These are phyloP conservation scores for Nemapogon koenigi DNA, from an alignment of 2,888 invertebrate species.

Conservation along the genomic window DNA sequence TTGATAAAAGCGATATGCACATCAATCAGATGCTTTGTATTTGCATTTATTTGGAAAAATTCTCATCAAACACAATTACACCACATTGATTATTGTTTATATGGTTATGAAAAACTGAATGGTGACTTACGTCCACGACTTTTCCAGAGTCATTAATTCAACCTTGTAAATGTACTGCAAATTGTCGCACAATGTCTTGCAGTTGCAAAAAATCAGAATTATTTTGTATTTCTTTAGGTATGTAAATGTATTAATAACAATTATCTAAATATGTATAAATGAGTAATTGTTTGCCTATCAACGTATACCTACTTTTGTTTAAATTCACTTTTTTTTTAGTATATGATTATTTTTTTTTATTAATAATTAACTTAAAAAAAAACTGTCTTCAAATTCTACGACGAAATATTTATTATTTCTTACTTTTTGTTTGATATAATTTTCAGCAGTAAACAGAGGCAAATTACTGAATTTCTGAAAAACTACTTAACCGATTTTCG, in stretches of 20 bases:
- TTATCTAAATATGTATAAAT: background rate
- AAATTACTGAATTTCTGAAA: too few relatives aligned
- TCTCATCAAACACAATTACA: too few relatives aligned
- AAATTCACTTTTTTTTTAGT: background rate
- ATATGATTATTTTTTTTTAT: background rate
- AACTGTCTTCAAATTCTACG: too few relatives aligned
- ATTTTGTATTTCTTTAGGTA: constrained; percentile 3
- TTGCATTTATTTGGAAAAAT: too few relatives aligned
- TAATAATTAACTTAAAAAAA: background rate
- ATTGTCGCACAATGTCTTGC: too few relatives aligned
- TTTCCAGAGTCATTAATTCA: constrained; percentile 11
- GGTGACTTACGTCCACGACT: constrained; percentile 11
- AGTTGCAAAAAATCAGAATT: constrained; percentile 7
- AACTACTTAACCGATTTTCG: too few relatives aligned
- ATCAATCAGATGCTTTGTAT: constrained; percentile 19
- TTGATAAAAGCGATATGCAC: constrained; percentile 18
- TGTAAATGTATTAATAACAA: too few relatives aligned
- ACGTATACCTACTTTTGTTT: background rate
- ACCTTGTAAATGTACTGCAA: too few relatives aligned
- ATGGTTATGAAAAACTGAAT: constrained; percentile 9
- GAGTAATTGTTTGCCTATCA: background rate
- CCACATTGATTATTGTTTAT: constrained; percentile 15
- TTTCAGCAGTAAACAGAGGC: too few relatives aligned
- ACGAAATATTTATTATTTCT: too few relatives aligned
- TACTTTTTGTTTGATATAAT: too few relatives aligned